Evolutionary conservation across 2,113 vertebrate genomes (phyloP).

Genomic region (Albula glossodonta): DNA sequence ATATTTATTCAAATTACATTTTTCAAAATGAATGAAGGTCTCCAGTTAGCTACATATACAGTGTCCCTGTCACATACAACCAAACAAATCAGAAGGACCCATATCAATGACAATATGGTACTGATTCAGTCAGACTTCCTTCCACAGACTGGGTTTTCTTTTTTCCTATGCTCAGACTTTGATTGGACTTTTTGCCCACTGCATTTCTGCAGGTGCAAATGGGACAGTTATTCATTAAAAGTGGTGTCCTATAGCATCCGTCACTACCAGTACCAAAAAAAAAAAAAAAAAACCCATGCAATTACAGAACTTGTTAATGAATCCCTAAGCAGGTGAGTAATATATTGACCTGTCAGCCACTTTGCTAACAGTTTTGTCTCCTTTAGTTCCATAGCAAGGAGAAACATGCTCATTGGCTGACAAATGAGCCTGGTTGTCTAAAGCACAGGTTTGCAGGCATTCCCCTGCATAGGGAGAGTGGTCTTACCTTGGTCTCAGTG

Average conservation of each 20-base stretch:
- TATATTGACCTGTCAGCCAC: not conserved
- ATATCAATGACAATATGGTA: not conserved
- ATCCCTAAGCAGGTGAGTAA: not conserved
- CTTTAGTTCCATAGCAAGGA: not conserved
- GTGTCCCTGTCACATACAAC: too few relatives aligned
- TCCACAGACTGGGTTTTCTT: not conserved
- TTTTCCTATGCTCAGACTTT: not conserved
- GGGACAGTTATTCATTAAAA: too few relatives aligned
- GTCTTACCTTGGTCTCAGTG: not conserved
- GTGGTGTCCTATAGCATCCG: not conserved
- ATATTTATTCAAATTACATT: too few relatives aligned
- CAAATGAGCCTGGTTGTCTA: not conserved
- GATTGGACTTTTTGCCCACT: too few relatives aligned
- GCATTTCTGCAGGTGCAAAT: not conserved
- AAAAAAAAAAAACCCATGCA: not conserved
- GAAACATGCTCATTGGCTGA: not conserved
- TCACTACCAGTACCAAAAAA: too few relatives aligned
- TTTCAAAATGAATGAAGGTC: too few relatives aligned
- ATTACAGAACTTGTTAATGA: not conserved
- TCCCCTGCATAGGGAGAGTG: not conserved
- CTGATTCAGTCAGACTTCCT: not conserved
- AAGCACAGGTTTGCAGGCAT: not conserved
- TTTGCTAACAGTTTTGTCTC: constrained; percentile 1
- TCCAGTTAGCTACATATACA: too few relatives aligned
- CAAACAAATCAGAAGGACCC: not conserved